phyloP scores from a whole-genome alignment of 1,140 invertebrate species.

The Drosophila serrata region DNA sequence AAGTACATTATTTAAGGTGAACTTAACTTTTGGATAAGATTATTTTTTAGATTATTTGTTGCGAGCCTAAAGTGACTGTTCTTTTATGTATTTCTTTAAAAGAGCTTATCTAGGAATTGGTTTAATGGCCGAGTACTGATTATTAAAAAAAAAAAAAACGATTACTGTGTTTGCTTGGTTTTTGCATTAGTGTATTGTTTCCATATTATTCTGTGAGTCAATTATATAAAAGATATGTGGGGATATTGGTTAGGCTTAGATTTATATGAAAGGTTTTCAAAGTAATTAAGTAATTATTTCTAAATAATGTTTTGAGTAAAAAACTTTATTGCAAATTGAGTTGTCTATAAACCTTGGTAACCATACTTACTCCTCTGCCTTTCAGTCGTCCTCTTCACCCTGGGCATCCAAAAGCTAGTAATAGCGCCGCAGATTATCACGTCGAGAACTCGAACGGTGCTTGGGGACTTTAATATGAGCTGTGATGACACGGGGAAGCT shows the following conservation, averaged over 20 bases:
- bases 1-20: too few relatives aligned
- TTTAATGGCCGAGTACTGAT: not conserved
- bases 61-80: constrained; percentile 2
- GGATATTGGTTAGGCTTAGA: too few relatives aligned
- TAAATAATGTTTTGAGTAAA: too few relatives aligned
- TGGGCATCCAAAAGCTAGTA: constrained; percentile 97
- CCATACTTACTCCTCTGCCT: constrained; percentile 72
- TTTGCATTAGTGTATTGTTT: not conserved
- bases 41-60: not conserved
- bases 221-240: not conserved
- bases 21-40: not conserved
- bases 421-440: constrained; percentile 98
- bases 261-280: too few relatives aligned
- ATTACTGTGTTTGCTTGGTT: not conserved
- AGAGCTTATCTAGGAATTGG: not conserved
- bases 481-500: constrained; percentile 98
- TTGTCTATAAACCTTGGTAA: constrained; percentile 5
- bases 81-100: not conserved
- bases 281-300: too few relatives aligned
- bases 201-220: not conserved
- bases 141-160: not conserved
- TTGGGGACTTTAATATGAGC: constrained; percentile 98
- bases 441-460: constrained; percentile 93
- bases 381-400: constrained; percentile 94
- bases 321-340: too few relatives aligned